Evolutionary conservation across 2,797 vertebrate species (phyloP).

Genomic region (Poecilia wingei): DNA sequence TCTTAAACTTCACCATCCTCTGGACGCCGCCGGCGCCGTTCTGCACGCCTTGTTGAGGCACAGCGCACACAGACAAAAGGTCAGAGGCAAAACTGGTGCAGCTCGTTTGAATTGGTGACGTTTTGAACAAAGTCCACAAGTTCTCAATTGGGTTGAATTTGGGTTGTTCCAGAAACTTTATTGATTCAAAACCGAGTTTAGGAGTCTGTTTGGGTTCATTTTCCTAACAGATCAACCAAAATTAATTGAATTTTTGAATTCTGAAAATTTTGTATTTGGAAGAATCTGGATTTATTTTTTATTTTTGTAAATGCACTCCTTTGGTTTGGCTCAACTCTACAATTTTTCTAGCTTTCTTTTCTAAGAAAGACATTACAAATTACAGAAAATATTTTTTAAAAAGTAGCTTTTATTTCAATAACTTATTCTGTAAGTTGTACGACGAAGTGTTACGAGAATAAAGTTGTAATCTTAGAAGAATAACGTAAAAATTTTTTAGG

Average conservation of each 20-base stretch:
- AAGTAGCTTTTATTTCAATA: too few species aligned
- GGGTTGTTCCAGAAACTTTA: not conserved
- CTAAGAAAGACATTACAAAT: too few species aligned
- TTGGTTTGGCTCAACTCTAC: too few species aligned
- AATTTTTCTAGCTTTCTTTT: too few species aligned
- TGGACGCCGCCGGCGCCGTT: slow-evolving; percentile 73
- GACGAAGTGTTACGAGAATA: too few species aligned
- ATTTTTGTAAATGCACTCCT: too few species aligned
- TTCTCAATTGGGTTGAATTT: not conserved
- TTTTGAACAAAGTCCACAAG: not conserved
- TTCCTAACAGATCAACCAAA: not conserved
- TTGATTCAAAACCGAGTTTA: not conserved
- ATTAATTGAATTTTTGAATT: not conserved
- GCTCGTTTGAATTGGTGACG: not conserved
- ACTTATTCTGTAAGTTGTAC: too few species aligned
- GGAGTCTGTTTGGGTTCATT: not conserved
- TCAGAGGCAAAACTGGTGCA: not conserved
- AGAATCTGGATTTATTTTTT: too few species aligned
- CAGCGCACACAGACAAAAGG: not conserved
- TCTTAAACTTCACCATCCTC: slow-evolving; percentile 79
- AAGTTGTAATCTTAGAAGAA: too few species aligned
- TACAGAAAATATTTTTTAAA: too few species aligned
- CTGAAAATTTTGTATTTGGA: too few species aligned
- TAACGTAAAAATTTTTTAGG: too few species aligned
- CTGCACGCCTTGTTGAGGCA: slow-evolving; percentile 58